Evolutionary conservation across 2,888 invertebrate species (phyloP).

Genomic region (Meiosimyza decipiens): DNA sequence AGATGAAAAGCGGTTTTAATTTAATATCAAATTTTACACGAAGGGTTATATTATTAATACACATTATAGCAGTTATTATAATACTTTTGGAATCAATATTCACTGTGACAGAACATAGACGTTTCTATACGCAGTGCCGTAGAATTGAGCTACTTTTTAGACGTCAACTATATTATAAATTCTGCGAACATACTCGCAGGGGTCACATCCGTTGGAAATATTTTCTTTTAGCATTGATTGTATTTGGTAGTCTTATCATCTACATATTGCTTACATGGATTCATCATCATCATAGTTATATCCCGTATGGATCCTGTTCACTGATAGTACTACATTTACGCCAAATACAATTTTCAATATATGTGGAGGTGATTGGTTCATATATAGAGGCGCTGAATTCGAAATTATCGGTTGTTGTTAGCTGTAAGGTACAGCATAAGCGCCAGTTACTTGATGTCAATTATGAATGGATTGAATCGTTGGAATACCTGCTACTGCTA

Average conservation of each 20-base stretch:
- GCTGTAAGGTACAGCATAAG: neutral
- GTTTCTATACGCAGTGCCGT: neutral
- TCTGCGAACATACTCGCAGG: neutral
- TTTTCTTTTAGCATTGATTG: neutral
- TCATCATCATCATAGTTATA: neutral
- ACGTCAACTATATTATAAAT: neutral
- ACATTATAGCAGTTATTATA: neutral
- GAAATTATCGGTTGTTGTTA: neutral
- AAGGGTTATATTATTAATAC: neutral
- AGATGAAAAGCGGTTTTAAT: neutral
- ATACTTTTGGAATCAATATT: neutral
- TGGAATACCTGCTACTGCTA: constrained; percentile 15
- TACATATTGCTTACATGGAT: neutral
- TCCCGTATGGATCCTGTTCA: neutral
- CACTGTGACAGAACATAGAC: neutral
- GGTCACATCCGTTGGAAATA: neutral
- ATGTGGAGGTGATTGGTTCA: constrained; percentile 7
- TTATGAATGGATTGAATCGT: neutral
- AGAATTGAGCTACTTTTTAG: neutral
- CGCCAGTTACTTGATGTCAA: constrained; percentile 10
- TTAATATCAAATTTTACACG: neutral
- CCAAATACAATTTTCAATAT: constrained; percentile 2
- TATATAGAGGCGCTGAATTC: constrained; percentile 15
- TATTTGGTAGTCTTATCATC: neutral
- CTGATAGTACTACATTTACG: constrained; percentile 21